phyloP scores from a whole-genome alignment of 2,888 invertebrate genomes.

The Drosophila affinis region DNA sequence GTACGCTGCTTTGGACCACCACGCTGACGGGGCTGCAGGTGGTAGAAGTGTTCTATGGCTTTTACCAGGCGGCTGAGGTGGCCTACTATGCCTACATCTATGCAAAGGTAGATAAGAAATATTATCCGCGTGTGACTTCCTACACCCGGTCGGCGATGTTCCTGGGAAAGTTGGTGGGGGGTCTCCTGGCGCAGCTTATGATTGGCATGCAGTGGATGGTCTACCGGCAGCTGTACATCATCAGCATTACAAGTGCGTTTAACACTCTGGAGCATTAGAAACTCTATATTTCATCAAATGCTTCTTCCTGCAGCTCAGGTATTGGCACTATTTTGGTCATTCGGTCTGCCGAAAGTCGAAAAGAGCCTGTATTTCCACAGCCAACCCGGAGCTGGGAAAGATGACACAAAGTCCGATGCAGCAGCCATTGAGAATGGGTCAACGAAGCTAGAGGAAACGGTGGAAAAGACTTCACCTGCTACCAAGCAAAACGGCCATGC shows the following conservation, averaged over 20 bases:
- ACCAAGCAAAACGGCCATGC: conserved; percentile 36
- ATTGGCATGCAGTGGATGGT: conserved; percentile 86
- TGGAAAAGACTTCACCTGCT: background rate
- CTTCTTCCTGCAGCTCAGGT: conserved; percentile 85
- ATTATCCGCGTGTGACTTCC: conserved; percentile 90
- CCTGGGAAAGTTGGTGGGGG: conserved; percentile 87
- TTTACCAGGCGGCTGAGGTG: conserved; percentile 94
- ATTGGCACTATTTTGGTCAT: conserved; percentile 86
- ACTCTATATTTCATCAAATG: background rate
- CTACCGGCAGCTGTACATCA: conserved; percentile 88
- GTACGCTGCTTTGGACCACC: conserved; percentile 90
- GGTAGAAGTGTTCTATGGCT: conserved; percentile 90
- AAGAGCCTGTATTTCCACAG: conserved; percentile 88
- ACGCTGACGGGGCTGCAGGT: conserved; percentile 89
- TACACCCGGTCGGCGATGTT: conserved; percentile 89
- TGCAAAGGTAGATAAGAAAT: conserved; percentile 89
- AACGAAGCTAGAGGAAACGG: conserved; percentile 1
- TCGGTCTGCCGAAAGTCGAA: conserved; percentile 87
- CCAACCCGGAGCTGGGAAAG: conserved; percentile 35
- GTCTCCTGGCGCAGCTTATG: conserved; percentile 87
- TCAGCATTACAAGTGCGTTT: conserved; percentile 86
- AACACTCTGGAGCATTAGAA: too few relatives aligned
- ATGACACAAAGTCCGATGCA: background rate
- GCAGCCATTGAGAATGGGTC: conserved; percentile 2
- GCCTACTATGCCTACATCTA: conserved; percentile 97